A percentile compares a stretch with the other conserved stretches of the same genome.
phyloP scores from a whole-genome alignment of 2,113 vertebrate genomes.

The Taurulus bubalis region DNA sequence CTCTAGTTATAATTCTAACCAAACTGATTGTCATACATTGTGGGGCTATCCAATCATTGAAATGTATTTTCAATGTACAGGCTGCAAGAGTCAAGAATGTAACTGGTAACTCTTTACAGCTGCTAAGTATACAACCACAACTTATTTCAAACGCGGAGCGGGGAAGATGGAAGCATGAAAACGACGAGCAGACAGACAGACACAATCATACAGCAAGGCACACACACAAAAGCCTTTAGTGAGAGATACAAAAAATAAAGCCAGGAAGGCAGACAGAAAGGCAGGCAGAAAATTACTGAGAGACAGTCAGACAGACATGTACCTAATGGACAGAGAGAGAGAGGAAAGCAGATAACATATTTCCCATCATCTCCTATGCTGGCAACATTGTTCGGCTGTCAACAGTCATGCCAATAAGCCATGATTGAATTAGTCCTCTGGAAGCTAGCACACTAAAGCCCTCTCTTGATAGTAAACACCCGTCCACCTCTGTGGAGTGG shows the following conservation, averaged over 20 bases:
- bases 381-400: slow-evolving; percentile 74
- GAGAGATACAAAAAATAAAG: slow-evolving; percentile 5
- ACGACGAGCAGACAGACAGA: slow-evolving; percentile 29
- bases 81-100: slow-evolving; percentile 13
- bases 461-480: slow-evolving; percentile 69
- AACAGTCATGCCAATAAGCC: slow-evolving; percentile 72
- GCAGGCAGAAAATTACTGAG: slow-evolving; percentile 44
- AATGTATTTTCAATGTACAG: slow-evolving; percentile 36
- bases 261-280: slow-evolving; percentile 30
- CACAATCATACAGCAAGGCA: slow-evolving; percentile 28
- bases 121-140: slow-evolving; percentile 18
- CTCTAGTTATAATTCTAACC: slow-evolving; percentile 8
- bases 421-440: slow-evolving; percentile 75
- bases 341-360: slow-evolving; percentile 66
- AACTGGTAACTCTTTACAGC: slow-evolving; percentile 42
- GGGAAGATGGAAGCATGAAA: slow-evolving; percentile 25
- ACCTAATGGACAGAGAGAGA: slow-evolving; percentile 59
- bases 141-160: slow-evolving; percentile 12
- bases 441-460: slow-evolving; percentile 53
- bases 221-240: slow-evolving; percentile 43
- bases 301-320: slow-evolving; percentile 57
- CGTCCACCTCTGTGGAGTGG: slow-evolving; percentile 55
- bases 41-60: slow-evolving; percentile 22
- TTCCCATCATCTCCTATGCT: slow-evolving; percentile 56
- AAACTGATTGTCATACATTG: slow-evolving; percentile 9